phyloP scores from a whole-genome alignment of 2,888 invertebrate genomes.

The Clanis bilineata region DNA sequence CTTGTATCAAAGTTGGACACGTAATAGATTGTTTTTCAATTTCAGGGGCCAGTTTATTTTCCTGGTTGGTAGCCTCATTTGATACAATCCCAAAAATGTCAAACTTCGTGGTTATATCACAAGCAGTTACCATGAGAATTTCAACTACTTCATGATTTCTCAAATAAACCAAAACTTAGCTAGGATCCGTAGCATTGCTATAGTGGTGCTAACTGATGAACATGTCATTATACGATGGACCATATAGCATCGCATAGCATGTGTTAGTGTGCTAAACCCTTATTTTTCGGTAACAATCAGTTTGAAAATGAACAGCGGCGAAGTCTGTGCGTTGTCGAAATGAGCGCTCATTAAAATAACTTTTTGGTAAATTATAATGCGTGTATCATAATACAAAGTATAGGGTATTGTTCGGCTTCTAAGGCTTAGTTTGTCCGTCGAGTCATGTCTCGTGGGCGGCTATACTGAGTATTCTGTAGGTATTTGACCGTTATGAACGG shows the following conservation, averaged over 20 bases:
- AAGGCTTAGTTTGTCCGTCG: neutral
- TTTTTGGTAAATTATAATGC: conserved; percentile 11
- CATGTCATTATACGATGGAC: no score
- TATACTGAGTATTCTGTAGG: neutral
- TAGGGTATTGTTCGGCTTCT: conserved; percentile 4
- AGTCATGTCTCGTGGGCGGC: neutral
- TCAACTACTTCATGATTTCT: no score
- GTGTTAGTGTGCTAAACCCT: neutral
- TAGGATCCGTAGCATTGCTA: no score
- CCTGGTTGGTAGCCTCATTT: no score
- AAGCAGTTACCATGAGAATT: no score
- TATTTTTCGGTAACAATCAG: conserved; percentile 35
- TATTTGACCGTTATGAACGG: neutral
- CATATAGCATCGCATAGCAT: neutral
- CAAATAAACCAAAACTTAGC: no score
- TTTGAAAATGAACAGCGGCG: conserved; percentile 37
- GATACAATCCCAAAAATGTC: no score
- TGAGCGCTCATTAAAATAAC: conserved; percentile 13
- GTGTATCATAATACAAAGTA: conserved; percentile 7
- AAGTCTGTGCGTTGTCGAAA: conserved; percentile 16
- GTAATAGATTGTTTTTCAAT: no score
- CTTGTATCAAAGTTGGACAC: no score
- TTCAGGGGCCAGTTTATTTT: no score
- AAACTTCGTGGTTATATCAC: no score
- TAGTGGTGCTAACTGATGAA: no score